These are phyloP conservation scores for Scolopax rusticola DNA, from an alignment of 2,797 vertebrate genomes.

Conservation along the genomic window DNA sequence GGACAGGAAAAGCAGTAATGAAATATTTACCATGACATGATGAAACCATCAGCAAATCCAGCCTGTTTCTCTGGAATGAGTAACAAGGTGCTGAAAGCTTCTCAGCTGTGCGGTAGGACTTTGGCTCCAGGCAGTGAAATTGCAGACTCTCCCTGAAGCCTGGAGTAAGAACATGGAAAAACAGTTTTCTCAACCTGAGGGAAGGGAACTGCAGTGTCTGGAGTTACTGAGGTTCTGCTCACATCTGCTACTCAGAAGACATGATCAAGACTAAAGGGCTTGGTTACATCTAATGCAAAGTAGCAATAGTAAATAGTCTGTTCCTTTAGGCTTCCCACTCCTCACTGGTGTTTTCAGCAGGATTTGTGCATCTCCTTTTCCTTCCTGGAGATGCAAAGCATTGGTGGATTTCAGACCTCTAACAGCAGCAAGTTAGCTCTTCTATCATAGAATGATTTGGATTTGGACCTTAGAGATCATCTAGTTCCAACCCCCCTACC, in stretches of 20 bases:
- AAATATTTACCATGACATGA: constrained; percentile 55
- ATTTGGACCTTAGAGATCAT: too few relatives aligned
- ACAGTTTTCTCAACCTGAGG: background rate
- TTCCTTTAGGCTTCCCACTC: background rate
- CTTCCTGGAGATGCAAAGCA: background rate
- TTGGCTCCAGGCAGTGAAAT: background rate
- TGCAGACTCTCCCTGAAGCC: background rate
- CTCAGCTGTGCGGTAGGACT: background rate
- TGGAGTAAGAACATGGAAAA: background rate
- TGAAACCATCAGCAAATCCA: constrained; percentile 43
- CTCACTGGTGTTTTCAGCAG: background rate
- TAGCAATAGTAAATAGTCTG: background rate
- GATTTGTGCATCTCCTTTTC: background rate
- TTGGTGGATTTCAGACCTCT: background rate
- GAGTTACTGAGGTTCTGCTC: background rate
- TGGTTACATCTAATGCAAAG: background rate
- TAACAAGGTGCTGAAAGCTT: constrained; percentile 31
- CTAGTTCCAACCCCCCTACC: too few relatives aligned
- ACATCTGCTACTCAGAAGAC: background rate
- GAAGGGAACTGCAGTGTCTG: background rate
- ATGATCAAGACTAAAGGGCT: background rate
- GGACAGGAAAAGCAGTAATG: background rate
- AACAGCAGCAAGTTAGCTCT: background rate
- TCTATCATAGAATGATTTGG: background rate
- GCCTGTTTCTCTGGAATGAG: background rate